A percentile compares a stretch with the other conserved stretches of the same genome.
phyloP scores from a whole-genome alignment of 1,140 invertebrate species.

The Brachionus angularis region DNA sequence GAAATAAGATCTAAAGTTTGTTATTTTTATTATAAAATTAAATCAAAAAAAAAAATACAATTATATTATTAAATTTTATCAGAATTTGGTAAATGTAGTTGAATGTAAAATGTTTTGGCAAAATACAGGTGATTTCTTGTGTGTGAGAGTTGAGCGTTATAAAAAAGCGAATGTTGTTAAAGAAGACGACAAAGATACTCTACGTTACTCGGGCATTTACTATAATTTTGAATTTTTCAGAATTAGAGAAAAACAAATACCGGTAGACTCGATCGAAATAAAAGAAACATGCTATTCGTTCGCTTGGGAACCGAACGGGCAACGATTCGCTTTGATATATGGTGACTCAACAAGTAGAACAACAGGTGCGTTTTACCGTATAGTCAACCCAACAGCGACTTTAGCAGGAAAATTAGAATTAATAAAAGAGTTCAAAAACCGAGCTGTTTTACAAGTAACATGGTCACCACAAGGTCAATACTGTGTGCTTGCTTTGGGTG shows the following conservation, averaged over 20 bases:
- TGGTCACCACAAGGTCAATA: constrained; percentile 95
- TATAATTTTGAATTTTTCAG: constrained; percentile 97
- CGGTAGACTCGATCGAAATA: constrained; percentile 92
- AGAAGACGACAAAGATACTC: constrained; percentile 68
- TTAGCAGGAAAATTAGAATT: constrained; percentile 49
- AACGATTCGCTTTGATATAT: constrained; percentile 91
- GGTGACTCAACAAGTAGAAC: constrained; percentile 78
- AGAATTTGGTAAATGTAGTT: constrained; percentile 94
- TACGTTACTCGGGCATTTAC: constrained; percentile 74
- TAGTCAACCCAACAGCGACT: constrained; percentile 74
- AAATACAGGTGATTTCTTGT: constrained; percentile 91
- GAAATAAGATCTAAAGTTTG: constrained; percentile 67
- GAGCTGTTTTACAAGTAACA: constrained; percentile 61
- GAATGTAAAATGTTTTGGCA: constrained; percentile 99
- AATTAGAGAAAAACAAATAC: constrained; percentile 93
- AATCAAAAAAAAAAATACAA: background rate
- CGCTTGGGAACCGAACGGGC: constrained; percentile 94
- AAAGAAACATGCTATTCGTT: constrained; percentile 67
- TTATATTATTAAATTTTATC: constrained; percentile 52
- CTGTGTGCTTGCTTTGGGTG: constrained; percentile 73
- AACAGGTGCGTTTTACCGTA: constrained; percentile 83
- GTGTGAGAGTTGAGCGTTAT: constrained; percentile 96
- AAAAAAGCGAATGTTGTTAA: constrained; percentile 74
- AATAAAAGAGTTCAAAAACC: constrained; percentile 50
- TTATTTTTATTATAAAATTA: background rate